A percentile compares a stretch with the other conserved stretches of the same genome.
These are phyloP conservation scores for Anolis apletophallus DNA, from an alignment of 2,797 vertebrate genomes.

Conservation along the genomic window DNA sequence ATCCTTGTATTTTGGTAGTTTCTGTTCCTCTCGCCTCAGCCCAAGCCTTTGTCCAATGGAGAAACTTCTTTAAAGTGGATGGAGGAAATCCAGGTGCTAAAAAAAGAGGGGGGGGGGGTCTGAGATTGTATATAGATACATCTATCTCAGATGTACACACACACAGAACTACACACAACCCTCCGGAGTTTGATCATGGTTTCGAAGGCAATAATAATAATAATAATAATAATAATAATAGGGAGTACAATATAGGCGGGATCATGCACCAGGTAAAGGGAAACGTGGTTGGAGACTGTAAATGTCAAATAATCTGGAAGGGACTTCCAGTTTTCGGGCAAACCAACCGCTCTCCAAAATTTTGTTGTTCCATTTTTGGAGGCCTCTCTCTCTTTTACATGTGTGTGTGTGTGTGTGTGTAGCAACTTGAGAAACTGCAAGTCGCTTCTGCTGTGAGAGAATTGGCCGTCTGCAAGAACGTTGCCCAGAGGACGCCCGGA, in stretches of 20 bases:
- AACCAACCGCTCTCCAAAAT: not conserved
- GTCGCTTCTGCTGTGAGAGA: too few species aligned
- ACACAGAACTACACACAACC: not conserved
- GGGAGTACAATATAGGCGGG: not conserved
- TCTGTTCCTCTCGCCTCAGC: constrained; percentile 16
- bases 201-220: not conserved
- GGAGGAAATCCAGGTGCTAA: constrained; percentile 54
- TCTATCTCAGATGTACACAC: not conserved
- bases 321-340: not conserved
- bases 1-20: constrained; percentile 38
- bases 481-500: too few species aligned
- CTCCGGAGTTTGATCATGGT: not conserved
- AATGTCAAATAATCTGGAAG: not conserved
- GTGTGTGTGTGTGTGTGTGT: too few species aligned
- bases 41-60: constrained; percentile 78
- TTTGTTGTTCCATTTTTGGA: not conserved
- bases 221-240: not conserved
- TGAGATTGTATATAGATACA: constrained; percentile 23
- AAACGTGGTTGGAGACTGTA: too few species aligned
- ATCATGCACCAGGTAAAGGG: not conserved
- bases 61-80: constrained; percentile 60
- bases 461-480: too few species aligned
- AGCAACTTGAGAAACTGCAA: too few species aligned
- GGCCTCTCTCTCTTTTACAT: not conserved
- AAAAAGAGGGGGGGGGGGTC: constrained; percentile 55